A percentile compares a stretch with the other conserved stretches of the same genome.
Evolutionary conservation across 1,140 invertebrate species (phyloP).

Genomic region (Capitella teleta): DNA sequence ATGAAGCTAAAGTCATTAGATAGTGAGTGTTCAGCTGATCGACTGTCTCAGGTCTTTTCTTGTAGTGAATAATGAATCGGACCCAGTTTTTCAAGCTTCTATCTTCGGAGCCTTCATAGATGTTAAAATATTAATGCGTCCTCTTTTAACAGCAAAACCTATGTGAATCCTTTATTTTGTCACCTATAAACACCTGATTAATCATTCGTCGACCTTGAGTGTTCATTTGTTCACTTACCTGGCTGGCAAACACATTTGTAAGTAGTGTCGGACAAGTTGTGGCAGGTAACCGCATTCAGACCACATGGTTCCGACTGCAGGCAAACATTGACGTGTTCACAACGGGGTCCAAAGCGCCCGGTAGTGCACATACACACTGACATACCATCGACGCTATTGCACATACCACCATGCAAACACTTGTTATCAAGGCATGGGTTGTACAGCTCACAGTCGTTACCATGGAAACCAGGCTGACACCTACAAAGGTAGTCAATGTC

Average conservation of each 20-base stretch:
- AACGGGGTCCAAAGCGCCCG: conserved; percentile 5
- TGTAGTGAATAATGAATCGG: not conserved
- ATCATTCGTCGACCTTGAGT: too few species aligned
- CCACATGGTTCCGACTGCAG: conserved; percentile 5
- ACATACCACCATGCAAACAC: conserved; percentile 8
- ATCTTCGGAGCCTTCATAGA: not conserved
- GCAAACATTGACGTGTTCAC: conserved; percentile 7
- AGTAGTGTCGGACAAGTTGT: conserved; percentile 8
- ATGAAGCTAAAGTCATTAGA: too few species aligned
- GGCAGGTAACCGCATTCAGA: conserved; percentile 4
- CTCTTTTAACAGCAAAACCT: not conserved
- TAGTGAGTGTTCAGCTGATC: too few species aligned
- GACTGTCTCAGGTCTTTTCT: not conserved
- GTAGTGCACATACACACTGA: conserved; percentile 4
- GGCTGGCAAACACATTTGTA: conserved; percentile 8
- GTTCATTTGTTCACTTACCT: conserved; percentile 4
- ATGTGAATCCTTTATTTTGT: too few species aligned
- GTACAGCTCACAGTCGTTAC: conserved; percentile 4
- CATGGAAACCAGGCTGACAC: conserved; percentile 5
- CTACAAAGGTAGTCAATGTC: conserved; percentile 2
- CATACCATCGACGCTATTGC: conserved; percentile 10
- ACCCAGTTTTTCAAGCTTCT: not conserved
- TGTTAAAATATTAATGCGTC: not conserved
- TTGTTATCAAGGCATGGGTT: not conserved
- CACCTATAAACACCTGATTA: too few species aligned